phyloP scores from a whole-genome alignment of 2,888 invertebrate genomes.

The Omphaloscelis lunosa region DNA sequence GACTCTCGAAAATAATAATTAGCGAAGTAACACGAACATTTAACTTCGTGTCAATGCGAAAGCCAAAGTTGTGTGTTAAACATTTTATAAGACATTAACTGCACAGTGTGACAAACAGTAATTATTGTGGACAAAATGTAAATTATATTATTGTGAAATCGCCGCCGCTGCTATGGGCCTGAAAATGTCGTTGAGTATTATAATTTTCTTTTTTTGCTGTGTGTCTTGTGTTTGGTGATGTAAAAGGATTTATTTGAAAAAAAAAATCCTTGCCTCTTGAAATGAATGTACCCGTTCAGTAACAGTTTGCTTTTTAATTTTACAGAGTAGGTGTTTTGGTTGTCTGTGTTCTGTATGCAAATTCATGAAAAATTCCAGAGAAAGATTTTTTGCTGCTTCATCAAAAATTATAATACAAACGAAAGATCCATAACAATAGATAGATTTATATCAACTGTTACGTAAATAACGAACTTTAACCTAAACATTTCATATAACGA shows the following conservation, averaged over 20 bases:
- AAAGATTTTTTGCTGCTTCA: neutral
- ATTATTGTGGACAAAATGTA: conserved; percentile 72
- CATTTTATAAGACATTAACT: conserved; percentile 68
- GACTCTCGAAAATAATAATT: conserved; percentile 35
- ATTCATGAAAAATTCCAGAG: neutral
- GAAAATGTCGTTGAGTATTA: conserved; percentile 31
- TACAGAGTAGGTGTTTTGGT: neutral
- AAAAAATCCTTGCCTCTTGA: neutral
- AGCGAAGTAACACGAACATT: conserved; percentile 47
- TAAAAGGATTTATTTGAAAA: conserved; percentile 8
- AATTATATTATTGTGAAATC: conserved; percentile 68
- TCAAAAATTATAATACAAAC: neutral
- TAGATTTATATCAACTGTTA: neutral
- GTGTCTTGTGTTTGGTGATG: conserved; percentile 15
- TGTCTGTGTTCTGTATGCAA: neutral
- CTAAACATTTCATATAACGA: neutral
- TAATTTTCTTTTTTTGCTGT: conserved; percentile 20
- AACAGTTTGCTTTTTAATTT: conserved; percentile 19
- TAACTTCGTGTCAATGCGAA: conserved; percentile 67
- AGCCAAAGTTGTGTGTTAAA: conserved; percentile 65
- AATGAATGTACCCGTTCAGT: neutral
- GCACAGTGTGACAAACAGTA: conserved; percentile 72
- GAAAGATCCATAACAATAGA: neutral
- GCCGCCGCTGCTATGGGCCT: conserved; percentile 45
- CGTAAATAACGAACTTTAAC: neutral